Evolutionary conservation across 2,113 vertebrate genomes (phyloP).

Genomic region (Platycercus adscitus): DNA sequence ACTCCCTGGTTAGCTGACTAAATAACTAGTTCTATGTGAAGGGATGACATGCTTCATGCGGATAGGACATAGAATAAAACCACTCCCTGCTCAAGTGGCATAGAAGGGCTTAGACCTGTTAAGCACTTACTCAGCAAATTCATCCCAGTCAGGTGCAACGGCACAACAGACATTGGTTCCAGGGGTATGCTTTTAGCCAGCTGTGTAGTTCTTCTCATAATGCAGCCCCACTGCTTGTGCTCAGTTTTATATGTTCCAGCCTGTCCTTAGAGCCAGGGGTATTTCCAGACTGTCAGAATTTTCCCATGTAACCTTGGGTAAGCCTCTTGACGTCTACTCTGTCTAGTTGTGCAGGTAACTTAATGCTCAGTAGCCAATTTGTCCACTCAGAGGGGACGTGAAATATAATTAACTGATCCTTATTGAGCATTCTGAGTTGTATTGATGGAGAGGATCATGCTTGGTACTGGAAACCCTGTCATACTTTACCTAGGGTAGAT

Average conservation of each 20-base stretch:
- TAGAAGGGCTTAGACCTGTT: background rate
- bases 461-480: background rate
- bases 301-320: background rate
- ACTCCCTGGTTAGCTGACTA: background rate
- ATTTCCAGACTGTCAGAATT: background rate
- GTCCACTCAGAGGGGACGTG: background rate
- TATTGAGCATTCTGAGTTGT: background rate
- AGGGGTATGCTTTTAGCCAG: background rate
- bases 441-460: background rate
- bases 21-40: background rate
- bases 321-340: background rate
- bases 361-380: background rate
- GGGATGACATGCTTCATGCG: background rate
- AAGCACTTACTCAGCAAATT: background rate
- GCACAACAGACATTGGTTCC: background rate
- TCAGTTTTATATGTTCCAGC: background rate
- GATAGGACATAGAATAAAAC: background rate
- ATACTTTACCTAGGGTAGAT: background rate
- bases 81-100: background rate
- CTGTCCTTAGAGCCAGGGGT: background rate
- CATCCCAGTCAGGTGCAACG: background rate
- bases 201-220: background rate
- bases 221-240: background rate
- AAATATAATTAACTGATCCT: background rate
- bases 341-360: no score